Percentiles rank a stretch among this genome's conserved stretches.
phyloP scores from a whole-genome alignment of 2,797 vertebrate species.

The Centropyge bicolor region DNA sequence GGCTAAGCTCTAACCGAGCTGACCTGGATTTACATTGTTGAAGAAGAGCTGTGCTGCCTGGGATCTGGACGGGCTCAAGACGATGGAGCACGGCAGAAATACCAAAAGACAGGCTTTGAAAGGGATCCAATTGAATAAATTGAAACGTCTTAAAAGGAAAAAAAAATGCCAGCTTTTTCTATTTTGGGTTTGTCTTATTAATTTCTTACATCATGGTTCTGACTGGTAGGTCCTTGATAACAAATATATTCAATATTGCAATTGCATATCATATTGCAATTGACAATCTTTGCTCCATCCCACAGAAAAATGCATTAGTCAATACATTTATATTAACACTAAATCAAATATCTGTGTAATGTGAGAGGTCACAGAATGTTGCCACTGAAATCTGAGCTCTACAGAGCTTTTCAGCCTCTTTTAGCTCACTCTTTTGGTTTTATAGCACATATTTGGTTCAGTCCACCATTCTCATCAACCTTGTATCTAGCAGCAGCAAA shows the following conservation, averaged over 20 bases:
- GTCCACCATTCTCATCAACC: neutral
- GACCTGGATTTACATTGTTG: constrained; percentile 61
- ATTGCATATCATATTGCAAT: neutral
- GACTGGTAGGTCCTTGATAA: no score
- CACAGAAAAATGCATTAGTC: neutral
- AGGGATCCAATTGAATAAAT: neutral
- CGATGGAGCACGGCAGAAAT: neutral
- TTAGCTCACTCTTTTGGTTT: neutral
- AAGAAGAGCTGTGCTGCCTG: constrained; percentile 34
- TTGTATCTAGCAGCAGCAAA: neutral
- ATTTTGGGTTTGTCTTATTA: neutral
- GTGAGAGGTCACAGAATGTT: neutral
- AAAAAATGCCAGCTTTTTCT: neutral
- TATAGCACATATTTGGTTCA: neutral
- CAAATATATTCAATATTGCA: no score
- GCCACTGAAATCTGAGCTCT: neutral
- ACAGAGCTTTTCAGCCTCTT: neutral
- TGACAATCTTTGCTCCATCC: neutral
- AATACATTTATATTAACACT: neutral
- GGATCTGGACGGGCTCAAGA: constrained; percentile 23
- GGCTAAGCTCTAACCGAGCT: constrained; percentile 56
- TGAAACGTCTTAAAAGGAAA: neutral
- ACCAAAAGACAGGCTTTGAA: constrained; percentile 19
- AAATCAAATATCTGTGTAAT: neutral
- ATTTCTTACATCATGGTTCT: no score